Percentiles rank a stretch among this genome's conserved stretches.
Evolutionary conservation across 2,888 invertebrate genomes (phyloP).

Genomic region (Megastigmus dorsalis): DNA sequence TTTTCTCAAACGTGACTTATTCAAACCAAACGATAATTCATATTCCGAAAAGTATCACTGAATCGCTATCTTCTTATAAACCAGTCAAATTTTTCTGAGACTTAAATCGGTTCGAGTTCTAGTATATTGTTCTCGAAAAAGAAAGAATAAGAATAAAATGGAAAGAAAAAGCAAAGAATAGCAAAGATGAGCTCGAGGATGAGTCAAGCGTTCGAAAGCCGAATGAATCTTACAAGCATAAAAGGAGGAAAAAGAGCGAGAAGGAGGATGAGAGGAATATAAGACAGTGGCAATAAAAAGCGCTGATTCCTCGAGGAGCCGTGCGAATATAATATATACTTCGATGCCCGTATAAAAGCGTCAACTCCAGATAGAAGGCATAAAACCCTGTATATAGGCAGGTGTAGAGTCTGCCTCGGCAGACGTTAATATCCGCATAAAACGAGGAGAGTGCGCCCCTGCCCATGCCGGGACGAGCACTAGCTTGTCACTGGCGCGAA

Average conservation of each 20-base stretch:
- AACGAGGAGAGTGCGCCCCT: slow-evolving; percentile 6
- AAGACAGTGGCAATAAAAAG: slow-evolving; percentile 25
- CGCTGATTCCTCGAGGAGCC: neutral
- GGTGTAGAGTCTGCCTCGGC: neutral
- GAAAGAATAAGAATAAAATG: too few species aligned
- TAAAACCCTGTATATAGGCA: slow-evolving; percentile 10
- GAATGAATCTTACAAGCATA: neutral
- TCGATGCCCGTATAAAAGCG: slow-evolving; percentile 15
- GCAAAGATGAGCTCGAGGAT: neutral
- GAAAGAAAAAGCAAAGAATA: too few species aligned
- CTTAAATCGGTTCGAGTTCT: too few species aligned
- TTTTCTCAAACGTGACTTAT: too few species aligned
- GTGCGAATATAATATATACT: slow-evolving; percentile 29
- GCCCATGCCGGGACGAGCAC: too few species aligned
- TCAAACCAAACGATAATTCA: neutral
- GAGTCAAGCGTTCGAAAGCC: neutral
- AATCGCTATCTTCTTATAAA: neutral
- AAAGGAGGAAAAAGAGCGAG: neutral
- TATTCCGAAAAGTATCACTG: neutral
- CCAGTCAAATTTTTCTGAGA: neutral
- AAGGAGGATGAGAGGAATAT: neutral
- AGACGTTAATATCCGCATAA: slow-evolving; percentile 38
- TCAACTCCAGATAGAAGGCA: slow-evolving; percentile 26
- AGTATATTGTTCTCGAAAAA: too few species aligned
- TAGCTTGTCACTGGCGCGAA: neutral